These are phyloP conservation scores for Lottia scabra DNA, from an alignment of 2,888 invertebrate species.

Conservation along the genomic window DNA sequence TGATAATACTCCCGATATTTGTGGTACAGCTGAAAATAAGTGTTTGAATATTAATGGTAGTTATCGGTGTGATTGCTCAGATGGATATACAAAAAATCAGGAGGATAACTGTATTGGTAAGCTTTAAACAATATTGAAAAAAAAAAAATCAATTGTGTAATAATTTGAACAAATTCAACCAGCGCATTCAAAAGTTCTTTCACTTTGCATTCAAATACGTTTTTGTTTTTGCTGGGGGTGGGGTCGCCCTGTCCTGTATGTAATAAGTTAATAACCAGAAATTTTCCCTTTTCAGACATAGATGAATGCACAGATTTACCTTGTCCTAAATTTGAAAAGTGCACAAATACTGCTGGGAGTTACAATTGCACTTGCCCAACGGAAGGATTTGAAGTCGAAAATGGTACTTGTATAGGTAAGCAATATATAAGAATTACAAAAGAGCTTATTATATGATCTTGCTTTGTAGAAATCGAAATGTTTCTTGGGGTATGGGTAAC, in stretches of 20 bases:
- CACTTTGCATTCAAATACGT: no score
- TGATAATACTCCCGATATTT: neutral
- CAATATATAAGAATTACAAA: neutral
- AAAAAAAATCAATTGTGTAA: no score
- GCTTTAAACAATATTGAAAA: no score
- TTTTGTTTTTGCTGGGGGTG: no score
- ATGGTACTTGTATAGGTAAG: neutral
- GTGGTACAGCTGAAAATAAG: neutral
- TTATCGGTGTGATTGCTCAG: neutral
- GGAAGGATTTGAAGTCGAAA: neutral
- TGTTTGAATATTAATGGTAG: neutral
- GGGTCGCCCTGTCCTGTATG: no score
- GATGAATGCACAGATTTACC: neutral
- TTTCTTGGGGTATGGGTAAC: no score
- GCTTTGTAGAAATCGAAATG: no score
- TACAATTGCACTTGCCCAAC: neutral
- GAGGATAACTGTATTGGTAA: neutral
- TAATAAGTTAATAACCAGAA: neutral
- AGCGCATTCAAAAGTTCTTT: no score
- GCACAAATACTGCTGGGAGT: neutral
- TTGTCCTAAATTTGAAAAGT: neutral
- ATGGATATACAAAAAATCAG: neutral
- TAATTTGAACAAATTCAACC: no score
- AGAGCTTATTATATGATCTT: no score
- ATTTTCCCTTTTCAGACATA: neutral